These are phyloP conservation scores for Pammene aurita DNA, from an alignment of 2,888 invertebrate species.

Conservation along the genomic window DNA sequence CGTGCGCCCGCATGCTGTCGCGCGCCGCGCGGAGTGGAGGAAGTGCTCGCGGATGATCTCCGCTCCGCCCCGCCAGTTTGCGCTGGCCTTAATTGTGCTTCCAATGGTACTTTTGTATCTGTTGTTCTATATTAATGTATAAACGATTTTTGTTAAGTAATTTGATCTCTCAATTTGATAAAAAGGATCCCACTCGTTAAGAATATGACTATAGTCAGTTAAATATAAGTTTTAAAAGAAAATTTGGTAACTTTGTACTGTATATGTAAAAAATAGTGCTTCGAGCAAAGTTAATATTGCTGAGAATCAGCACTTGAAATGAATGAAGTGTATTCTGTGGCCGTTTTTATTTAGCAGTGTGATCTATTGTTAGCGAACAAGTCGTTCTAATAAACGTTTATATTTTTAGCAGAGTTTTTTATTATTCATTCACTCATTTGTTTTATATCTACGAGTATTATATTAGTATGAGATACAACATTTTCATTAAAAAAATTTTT, in stretches of 20 bases:
- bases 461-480: too few species aligned
- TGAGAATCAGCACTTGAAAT: conserved; percentile 8
- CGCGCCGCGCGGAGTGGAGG: too few species aligned
- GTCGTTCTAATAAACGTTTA: conserved; percentile 36
- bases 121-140: conserved; percentile 25
- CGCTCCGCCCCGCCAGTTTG: too few species aligned
- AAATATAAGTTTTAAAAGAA: conserved; percentile 11
- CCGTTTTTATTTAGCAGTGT: conserved; percentile 19
- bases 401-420: conserved; percentile 24
- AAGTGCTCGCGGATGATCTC: too few species aligned
- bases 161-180: conserved; percentile 37
- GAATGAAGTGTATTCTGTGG: conserved; percentile 9
- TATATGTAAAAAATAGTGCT: conserved; percentile 10
- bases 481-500: too few species aligned
- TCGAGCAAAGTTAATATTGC: conserved; percentile 24
- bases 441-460: too few species aligned
- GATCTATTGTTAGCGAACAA: conserved; percentile 30
- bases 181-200: conserved; percentile 31
- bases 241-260: neutral
- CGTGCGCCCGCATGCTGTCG: too few species aligned
- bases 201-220: conserved; percentile 21
- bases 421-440: neutral
- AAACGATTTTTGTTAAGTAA: conserved; percentile 25
- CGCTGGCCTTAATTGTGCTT: conserved; percentile 23
- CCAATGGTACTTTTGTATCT: conserved; percentile 33